Base-by-base conservation (phyloP, 2,797 vertebrate species). In the Gorsachius magnificus region DNA sequence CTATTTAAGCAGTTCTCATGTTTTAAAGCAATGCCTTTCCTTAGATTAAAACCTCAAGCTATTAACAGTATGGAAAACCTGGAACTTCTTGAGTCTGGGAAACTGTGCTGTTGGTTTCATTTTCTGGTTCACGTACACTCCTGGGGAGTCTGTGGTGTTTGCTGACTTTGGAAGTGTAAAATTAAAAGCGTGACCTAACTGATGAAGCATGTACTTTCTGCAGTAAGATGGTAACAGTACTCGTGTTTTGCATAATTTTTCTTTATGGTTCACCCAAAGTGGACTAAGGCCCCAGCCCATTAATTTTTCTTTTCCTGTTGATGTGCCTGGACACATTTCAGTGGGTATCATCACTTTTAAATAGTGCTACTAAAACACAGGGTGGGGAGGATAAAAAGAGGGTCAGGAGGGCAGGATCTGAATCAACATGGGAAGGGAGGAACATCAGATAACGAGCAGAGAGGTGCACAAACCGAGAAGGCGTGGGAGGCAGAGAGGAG, bases 321-420 rank as follows among this genome's bases (percentile, higher is more conserved):
- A 90, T 94, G 82, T 92, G 83, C 72, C 90, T 77, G 71, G 92
- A 96, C 94, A 53, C 54, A 36, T 95, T 95, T 95, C 87, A 71
- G 87, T 41, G 77, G 61, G 87, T 75, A 87, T 92, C 91, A 88
- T 89, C 63, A 5, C 69, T 95, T 94, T 61, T 26, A 80, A 93
- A 66, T 8, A 35, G 72, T 69, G 91, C 26, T 69, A 13, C 81
- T 68, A 46, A 89, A 94, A 69, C 63, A 19, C 43, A 53, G 89
- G 87, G 89, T 1, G 72, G 81, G 79, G 94, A 90, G 50, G 93
- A 95, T 94, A 25, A 90, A 90, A 94, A 51, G 76, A 61, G 29
- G 89, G 92, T 92, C 95, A 83, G 21, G 88, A 88, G 94, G 91
- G 83, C 88, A 95, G 83, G 76, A 41, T 83, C 87, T 97, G 96